Evolutionary conservation across 1,140 invertebrate species (phyloP).

Genomic region (Drosophila sp.): DNA sequence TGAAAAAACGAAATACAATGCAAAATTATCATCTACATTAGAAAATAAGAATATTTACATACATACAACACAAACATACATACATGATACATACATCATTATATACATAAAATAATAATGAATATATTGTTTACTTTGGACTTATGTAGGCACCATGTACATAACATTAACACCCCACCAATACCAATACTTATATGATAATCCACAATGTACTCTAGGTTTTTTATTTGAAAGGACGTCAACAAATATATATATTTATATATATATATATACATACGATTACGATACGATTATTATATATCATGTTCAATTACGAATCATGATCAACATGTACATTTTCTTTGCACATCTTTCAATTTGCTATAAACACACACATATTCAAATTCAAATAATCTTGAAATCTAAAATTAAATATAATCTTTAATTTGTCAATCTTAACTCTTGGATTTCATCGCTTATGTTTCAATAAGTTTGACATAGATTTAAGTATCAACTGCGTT

Average conservation of each 20-base stretch:
- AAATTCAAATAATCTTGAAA: neutral
- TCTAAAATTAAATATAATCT: slow-evolving; percentile 11
- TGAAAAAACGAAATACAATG: slow-evolving; percentile 48
- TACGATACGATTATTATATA: slow-evolving; percentile 11
- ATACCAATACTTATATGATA: slow-evolving; percentile 49
- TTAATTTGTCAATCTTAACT: slow-evolving; percentile 28
- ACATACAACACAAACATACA: slow-evolving; percentile 18
- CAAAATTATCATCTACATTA: slow-evolving; percentile 54
- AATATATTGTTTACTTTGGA: slow-evolving; percentile 34
- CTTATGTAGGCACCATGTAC: slow-evolving; percentile 55
- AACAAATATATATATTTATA: slow-evolving; percentile 37
- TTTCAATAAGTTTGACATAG: slow-evolving; percentile 44
- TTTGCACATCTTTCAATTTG: slow-evolving; percentile 36
- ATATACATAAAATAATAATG: slow-evolving; percentile 20
- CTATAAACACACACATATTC: slow-evolving; percentile 11
- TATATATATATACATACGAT: no score
- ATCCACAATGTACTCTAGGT: slow-evolving; percentile 23
- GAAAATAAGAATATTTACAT: slow-evolving; percentile 29
- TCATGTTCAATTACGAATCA: slow-evolving; percentile 13
- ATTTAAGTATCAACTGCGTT: slow-evolving; percentile 38
- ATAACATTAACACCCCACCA: slow-evolving; percentile 58
- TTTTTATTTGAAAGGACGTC: slow-evolving; percentile 30
- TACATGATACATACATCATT: slow-evolving; percentile 9
- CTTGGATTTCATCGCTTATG: slow-evolving; percentile 32
- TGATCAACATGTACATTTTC: slow-evolving; percentile 41